phyloP scores from a whole-genome alignment of 1,140 invertebrate species.

The Caenorhabditis briggsae region DNA sequence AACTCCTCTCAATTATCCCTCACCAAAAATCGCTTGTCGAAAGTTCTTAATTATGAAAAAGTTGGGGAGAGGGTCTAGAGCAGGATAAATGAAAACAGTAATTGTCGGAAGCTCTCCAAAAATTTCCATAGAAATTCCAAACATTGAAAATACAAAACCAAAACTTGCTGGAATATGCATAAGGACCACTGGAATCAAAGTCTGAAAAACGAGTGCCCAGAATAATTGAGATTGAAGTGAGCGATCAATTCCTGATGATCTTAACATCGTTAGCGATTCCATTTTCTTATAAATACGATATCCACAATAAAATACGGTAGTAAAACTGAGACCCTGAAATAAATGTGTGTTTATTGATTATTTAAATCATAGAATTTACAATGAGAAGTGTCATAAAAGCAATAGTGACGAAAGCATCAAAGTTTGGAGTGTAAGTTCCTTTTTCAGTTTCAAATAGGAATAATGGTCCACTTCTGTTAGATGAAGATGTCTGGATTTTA shows the following conservation, averaged over 20 bases:
- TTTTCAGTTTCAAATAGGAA: not conserved
- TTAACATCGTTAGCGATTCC: too few relatives aligned
- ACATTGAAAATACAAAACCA: not conserved
- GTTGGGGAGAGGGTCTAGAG: slow-evolving; percentile 7
- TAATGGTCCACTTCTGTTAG: not conserved
- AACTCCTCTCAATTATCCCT: not conserved
- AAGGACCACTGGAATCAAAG: not conserved
- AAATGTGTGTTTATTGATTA: not conserved
- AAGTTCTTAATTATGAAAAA: slow-evolving; percentile 9
- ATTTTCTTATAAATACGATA: not conserved
- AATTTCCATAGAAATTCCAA: not conserved
- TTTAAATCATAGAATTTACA: not conserved
- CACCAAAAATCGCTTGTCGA: not conserved
- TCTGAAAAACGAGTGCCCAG: not conserved
- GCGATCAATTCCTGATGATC: not conserved
- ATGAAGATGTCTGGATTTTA: not conserved
- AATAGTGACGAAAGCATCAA: not conserved
- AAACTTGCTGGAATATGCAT: slow-evolving; percentile 16
- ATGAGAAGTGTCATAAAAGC: not conserved
- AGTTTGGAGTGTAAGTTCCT: not conserved
- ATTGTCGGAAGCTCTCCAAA: not conserved
- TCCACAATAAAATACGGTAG: not conserved
- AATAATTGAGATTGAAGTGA: slow-evolving; percentile 27
- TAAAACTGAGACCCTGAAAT: not conserved
- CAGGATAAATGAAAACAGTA: not conserved